These are phyloP conservation scores for Pollachius pollachius DNA, from an alignment of 2,113 vertebrate genomes.

Conservation along the genomic window DNA sequence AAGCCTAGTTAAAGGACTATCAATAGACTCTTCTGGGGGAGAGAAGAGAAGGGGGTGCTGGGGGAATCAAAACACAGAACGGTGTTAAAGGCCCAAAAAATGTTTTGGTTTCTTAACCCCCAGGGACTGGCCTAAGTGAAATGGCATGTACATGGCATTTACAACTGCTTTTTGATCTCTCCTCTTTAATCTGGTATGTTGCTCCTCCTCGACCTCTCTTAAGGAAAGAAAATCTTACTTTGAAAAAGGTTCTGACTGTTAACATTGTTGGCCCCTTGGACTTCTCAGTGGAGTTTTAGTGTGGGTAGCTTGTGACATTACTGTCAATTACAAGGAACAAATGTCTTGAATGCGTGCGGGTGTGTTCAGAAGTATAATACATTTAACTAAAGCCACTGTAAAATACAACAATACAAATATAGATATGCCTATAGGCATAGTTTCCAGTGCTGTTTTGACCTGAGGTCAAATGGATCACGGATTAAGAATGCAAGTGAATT, in stretches of 20 bases:
- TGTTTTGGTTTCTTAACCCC: slow-evolving; percentile 33
- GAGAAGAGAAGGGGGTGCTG: slow-evolving; percentile 9
- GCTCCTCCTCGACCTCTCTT: slow-evolving; percentile 1
- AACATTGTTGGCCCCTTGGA: background rate
- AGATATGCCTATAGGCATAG: too few species aligned
- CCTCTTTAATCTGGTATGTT: slow-evolving; percentile 20
- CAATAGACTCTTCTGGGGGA: slow-evolving; percentile 66
- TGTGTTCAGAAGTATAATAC: too few species aligned
- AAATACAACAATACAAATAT: too few species aligned
- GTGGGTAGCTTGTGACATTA: background rate
- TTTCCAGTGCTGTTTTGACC: too few species aligned
- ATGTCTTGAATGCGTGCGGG: background rate
- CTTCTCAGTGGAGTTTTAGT: background rate
- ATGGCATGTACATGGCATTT: slow-evolving; percentile 35
- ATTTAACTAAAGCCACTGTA: too few species aligned
- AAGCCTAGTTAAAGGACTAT: slow-evolving; percentile 67
- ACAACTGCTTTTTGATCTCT: slow-evolving; percentile 13
- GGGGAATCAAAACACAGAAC: slow-evolving; percentile 29
- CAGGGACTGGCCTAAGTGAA: slow-evolving; percentile 43
- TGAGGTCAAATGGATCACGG: too few species aligned
- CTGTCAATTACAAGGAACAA: background rate
- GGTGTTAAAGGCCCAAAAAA: slow-evolving; percentile 52
- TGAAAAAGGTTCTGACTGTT: slow-evolving; percentile 19
- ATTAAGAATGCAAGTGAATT: too few species aligned
- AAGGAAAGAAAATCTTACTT: background rate